Conservation (phyloP, 1,140 invertebrate species). For the Manduca sexta region DNA sequence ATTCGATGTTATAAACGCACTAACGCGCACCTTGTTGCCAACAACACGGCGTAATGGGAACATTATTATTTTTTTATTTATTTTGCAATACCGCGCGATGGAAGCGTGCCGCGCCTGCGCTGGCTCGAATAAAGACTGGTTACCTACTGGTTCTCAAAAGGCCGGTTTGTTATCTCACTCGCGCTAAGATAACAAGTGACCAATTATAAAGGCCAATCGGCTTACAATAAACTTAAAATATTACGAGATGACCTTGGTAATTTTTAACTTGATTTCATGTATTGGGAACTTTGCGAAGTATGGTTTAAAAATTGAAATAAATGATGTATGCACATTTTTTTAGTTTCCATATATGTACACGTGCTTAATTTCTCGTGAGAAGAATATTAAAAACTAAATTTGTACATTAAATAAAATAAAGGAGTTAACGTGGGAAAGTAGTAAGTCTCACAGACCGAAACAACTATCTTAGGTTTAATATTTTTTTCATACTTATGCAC, state of each 20-base stretch:
- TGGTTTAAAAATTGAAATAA: too few relatives aligned
- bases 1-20: constrained; percentile 14
- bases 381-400: too few relatives aligned
- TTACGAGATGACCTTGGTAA: not conserved
- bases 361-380: too few relatives aligned
- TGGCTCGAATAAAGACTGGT: constrained; percentile 43
- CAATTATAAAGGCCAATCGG: constrained; percentile 11
- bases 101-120: constrained; percentile 29
- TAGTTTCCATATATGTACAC: too few relatives aligned
- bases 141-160: constrained; percentile 74
- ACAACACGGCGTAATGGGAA: constrained; percentile 55
- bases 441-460: too few relatives aligned
- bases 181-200: constrained; percentile 43
- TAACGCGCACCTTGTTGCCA: constrained; percentile 55
- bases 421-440: too few relatives aligned
- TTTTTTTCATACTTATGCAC: too few relatives aligned
- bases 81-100: constrained; percentile 27
- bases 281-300: too few relatives aligned
- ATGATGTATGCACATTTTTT: too few relatives aligned
- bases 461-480: too few relatives aligned
- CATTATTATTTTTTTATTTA: constrained; percentile 41
- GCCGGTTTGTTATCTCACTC: constrained; percentile 46
- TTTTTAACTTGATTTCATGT: too few relatives aligned
- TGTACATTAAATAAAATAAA: too few relatives aligned
- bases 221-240: not conserved